Conservation (phyloP, 1,140 invertebrate species). For the Aphaenogaster ashmeadi region DNA sequence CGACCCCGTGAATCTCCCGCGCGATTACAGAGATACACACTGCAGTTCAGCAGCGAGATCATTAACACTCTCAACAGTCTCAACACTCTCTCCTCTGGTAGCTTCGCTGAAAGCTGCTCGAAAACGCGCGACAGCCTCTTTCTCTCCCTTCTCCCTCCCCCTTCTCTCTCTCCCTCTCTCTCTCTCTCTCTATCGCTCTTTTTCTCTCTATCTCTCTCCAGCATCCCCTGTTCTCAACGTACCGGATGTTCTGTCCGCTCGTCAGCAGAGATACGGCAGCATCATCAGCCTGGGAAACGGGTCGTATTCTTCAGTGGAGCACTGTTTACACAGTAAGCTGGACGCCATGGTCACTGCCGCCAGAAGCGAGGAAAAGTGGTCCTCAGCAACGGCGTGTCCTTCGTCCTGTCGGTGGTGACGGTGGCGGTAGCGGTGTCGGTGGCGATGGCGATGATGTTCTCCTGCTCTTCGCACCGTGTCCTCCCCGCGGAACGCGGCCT, state of each 20-base stretch:
- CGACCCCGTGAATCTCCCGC: not conserved
- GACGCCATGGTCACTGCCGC: conserved; percentile 74
- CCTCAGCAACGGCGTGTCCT: conserved; percentile 40
- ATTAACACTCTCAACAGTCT: not conserved
- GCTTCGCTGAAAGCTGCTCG: not conserved
- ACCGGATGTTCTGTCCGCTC: conserved; percentile 40
- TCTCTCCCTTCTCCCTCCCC: not conserved
- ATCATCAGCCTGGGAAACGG: not conserved
- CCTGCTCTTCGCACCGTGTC: not conserved
- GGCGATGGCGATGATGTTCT: not conserved
- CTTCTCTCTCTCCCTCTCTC: not conserved
- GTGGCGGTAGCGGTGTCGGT: not conserved
- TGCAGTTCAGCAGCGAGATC: conserved; percentile 5
- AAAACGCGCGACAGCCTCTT: conserved; percentile 18
- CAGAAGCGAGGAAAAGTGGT: conserved; percentile 12
- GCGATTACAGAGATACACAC: not conserved
- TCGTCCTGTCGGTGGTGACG: conserved; percentile 38
- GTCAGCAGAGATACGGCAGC: conserved; percentile 17
- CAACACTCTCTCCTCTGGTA: not conserved
- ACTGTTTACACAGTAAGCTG: conserved; percentile 72
- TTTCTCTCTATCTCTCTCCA: not conserved
- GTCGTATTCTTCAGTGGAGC: conserved; percentile 47
- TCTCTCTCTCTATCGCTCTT: not conserved
- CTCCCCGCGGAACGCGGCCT: not conserved
- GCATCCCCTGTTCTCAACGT: conserved; percentile 24